Base-by-base conservation (phyloP, 2,797 vertebrate genomes). In the Takifugu rubripes region DNA sequence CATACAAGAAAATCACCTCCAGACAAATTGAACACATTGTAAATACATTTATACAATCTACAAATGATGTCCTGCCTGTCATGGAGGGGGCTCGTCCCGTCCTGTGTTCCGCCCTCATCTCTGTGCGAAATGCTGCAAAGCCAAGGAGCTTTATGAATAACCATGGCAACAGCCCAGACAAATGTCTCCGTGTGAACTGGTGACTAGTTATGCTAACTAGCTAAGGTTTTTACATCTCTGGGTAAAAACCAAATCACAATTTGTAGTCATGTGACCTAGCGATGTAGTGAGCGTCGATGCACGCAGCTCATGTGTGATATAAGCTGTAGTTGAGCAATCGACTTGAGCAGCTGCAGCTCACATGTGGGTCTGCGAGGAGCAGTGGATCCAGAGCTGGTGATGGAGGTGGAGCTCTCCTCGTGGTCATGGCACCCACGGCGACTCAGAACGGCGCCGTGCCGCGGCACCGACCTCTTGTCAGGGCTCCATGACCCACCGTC, bases 331-430 rank as follows among this genome's bases (percentile, higher is more conserved):
- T 6, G 44, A 3, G 6, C 2, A 17, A 3, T 6, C 16, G 44
- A 21, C 17, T 45, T 17, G 7, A 17, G 16, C 2, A 14, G 42
- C 11, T n/a, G 56, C 21, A 58, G 51, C 94, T 61, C 94, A 99
- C 97, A 91, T 49, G 95, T 96, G 51, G 96, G 95, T 75, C 97
- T 92, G 78, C 95, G 93, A 17, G 91, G 93, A 52, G 91, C 92
- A 0, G 90, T 92, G 47, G 92, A 93, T 25, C 91, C 91, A 0
- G 91, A 92, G 72, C 91, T 93, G 52, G 91, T 93, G 77, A 92
- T 91, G 60, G 92, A 93, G 71, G 96, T 93, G 50, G 96, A 98
- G 66, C 93, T 96, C 73, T 98, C 96, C 54, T 98, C 97, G 0
- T 93, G 91, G 65, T 98, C 96, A 4, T 90, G 77, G 75, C 92